phyloP scores from a whole-genome alignment of 2,888 invertebrate species.

The Ligdia adustata region DNA sequence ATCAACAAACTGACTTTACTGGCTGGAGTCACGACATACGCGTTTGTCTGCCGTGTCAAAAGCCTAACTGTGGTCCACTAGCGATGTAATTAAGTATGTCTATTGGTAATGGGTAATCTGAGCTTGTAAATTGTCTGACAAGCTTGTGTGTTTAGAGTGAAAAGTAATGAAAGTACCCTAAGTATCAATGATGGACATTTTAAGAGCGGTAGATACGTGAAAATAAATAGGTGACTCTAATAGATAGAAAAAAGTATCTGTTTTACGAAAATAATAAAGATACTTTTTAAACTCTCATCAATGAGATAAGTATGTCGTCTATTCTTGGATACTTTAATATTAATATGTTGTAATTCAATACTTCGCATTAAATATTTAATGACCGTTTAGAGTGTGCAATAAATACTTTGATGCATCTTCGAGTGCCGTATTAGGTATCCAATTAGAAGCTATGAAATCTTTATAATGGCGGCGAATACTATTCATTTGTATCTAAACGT shows the following conservation, averaged over 20 bases:
- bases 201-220: slow-evolving; percentile 8
- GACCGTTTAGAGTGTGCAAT: slow-evolving; percentile 29
- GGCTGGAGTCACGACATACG: slow-evolving; percentile 82
- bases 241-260: too few relatives aligned
- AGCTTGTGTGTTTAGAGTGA: slow-evolving; percentile 23
- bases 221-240: too few relatives aligned
- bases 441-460: slow-evolving; percentile 66
- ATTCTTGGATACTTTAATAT: too few relatives aligned
- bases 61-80: slow-evolving; percentile 78
- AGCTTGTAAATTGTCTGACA: slow-evolving; percentile 42
- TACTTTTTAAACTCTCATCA: too few relatives aligned
- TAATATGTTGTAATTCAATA: slow-evolving; percentile 15
- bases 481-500: slow-evolving; percentile 57
- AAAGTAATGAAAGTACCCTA: slow-evolving; percentile 16
- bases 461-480: slow-evolving; percentile 50
- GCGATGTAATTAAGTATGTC: slow-evolving; percentile 74
- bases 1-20: slow-evolving; percentile 84
- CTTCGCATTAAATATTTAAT: slow-evolving; percentile 21
- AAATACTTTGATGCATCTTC: slow-evolving; percentile 28
- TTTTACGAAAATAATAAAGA: too few relatives aligned
- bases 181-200: slow-evolving; percentile 8
- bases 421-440: slow-evolving; percentile 54
- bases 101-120: slow-evolving; percentile 71
- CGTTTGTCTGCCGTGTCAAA: slow-evolving; percentile 81
- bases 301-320: too few relatives aligned